Evolutionary conservation across 2,797 vertebrate genomes (phyloP), one percentile per base, ranked within the genome.

Genomic region (Hozukius guyotensis): DNA sequence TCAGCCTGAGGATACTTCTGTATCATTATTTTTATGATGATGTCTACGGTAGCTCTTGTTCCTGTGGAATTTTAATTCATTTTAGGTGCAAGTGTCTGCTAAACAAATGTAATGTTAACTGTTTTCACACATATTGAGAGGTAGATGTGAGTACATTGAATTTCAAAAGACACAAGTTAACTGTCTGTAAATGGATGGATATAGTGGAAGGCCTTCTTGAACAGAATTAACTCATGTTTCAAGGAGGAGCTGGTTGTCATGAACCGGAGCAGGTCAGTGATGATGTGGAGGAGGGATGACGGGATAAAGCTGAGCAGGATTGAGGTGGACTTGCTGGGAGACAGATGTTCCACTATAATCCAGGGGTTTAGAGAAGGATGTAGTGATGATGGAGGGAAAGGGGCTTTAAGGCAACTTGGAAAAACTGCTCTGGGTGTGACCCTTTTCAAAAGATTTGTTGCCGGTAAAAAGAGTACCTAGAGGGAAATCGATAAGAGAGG

Each of bases 321-420:
- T 85, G 68, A 86, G 77, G 68, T 49, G 62, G 78, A 83, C 76
- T 34, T 57, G 67, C 56, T 57, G 75, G 55, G 72, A 87, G 82
- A 86, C 91, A 90, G 89, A 91, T 91, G 87, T 88, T 89, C 68
- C 27, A 2, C 52, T 32, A 1, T 91, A 89, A 92, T 92, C 90
- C 83, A 14, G 72, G 79, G 81, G 20, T 83, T 87, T 89, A 84
- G 49, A 78, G 46, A 11, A 63, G 57, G 85, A 82, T 36, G 63
- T 20, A 2, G 74, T n/a, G 62, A 78, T 83, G 65, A 79, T 42
- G 42, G 31, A 64, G 66, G 29, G 46, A 59, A 53, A 14, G 53
- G 66, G 64, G 64, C 62, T 52, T 34, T 31, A 42, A 25, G 68
- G 20, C 27, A 53, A 68, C 55, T 59, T n/a, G 16, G 73, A 49